Evolutionary conservation across 1,140 invertebrate species (phyloP).

Genomic region (Brachionus sp.): DNA sequence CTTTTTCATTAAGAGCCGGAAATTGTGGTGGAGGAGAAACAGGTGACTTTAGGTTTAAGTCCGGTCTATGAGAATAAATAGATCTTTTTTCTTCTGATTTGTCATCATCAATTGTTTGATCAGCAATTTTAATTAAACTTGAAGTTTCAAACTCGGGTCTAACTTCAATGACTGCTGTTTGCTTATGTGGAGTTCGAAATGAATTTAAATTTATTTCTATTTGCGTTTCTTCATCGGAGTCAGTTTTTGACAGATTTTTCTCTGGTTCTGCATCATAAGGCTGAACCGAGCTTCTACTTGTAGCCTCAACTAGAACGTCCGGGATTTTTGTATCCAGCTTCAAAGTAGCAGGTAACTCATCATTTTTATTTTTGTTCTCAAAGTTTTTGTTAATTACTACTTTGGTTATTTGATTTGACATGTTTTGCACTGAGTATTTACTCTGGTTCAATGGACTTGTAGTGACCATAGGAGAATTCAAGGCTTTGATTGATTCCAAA

Average conservation of each 20-base stretch:
- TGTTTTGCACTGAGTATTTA: slow-evolving; percentile 3
- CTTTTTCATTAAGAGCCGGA: slow-evolving; percentile 22
- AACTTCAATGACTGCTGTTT: slow-evolving; percentile 23
- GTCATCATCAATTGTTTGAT: slow-evolving; percentile 7
- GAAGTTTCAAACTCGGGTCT: slow-evolving; percentile 23
- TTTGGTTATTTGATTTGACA: slow-evolving; percentile 34
- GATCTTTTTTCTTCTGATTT: not conserved
- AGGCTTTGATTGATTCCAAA: not conserved
- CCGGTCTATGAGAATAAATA: not conserved
- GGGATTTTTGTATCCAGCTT: slow-evolving; percentile 8
- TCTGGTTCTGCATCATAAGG: not conserved
- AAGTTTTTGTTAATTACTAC: slow-evolving; percentile 19
- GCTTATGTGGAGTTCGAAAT: not conserved
- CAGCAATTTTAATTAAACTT: not conserved
- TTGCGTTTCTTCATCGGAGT: not conserved
- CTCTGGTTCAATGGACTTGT: slow-evolving; percentile 6
- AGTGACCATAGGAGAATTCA: not conserved
- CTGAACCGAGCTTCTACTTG: not conserved
- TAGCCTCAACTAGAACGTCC: not conserved
- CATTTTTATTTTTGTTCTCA: not conserved
- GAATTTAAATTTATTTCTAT: not conserved
- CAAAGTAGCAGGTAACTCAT: not conserved
- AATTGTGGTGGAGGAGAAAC: slow-evolving; percentile 39
- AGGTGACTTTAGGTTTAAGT: slow-evolving; percentile 10
- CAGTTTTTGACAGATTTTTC: not conserved